phyloP scores from a whole-genome alignment of 64 coral and sea anemone genomes.

The Acropora tenuis region DNA sequence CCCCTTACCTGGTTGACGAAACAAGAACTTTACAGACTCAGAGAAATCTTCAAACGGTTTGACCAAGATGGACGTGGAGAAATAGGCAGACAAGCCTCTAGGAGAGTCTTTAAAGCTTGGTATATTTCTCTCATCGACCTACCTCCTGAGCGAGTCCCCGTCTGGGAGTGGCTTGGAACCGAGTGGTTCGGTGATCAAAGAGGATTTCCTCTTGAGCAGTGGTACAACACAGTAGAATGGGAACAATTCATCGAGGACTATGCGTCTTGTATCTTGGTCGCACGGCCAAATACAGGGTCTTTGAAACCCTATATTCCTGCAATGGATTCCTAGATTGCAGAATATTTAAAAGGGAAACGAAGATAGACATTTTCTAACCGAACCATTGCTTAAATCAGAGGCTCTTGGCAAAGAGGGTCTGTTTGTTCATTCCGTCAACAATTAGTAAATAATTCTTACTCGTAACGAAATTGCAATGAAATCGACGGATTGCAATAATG shows the following conservation, averaged over 20 bases:
- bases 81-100: constrained; percentile 34
- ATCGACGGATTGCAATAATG: no score
- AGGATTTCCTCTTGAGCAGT: neutral
- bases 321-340: neutral
- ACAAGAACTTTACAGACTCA: constrained; percentile 59
- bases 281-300: constrained; percentile 69
- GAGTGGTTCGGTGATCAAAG: neutral
- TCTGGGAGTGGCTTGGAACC: constrained; percentile 57
- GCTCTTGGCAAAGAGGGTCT: no score
- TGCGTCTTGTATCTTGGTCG: constrained; percentile 47
- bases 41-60: constrained; percentile 39
- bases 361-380: no score
- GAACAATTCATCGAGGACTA: constrained; percentile 45
- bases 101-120: constrained; percentile 53
- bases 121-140: constrained; percentile 71
- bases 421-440: no score
- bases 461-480: no score
- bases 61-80: constrained; percentile 29
- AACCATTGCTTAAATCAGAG: no score
- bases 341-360: neutral
- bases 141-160: neutral
- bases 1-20: constrained; percentile 43
- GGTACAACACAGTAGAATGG: constrained; percentile 19
- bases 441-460: no score
- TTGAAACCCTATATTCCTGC: constrained; percentile 50